Evolutionary conservation across 2,888 invertebrate species (phyloP), one percentile per base, ranked within the genome.

Genomic region (Junonia oenone): DNA sequence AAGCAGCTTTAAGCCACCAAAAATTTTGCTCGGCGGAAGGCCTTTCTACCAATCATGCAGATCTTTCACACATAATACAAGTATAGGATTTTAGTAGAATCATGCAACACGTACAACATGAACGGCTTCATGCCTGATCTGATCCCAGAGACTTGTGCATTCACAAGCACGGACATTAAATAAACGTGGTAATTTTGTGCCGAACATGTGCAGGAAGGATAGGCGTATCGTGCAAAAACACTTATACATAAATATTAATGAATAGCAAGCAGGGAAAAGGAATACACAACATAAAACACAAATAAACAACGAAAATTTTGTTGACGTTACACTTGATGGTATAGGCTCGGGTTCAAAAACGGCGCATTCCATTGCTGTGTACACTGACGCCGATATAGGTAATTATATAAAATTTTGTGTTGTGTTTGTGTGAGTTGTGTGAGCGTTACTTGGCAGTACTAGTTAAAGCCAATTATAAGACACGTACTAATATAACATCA

Each of bases 71-170:
- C 78, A 75, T 75, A 54, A 80, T 75, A 81, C 77, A 78, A 72
- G 70, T 79, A 68, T 75, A 80, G 75, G 71, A 77, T 75, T 79
- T 82, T 81, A 63, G 56, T 78, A 78, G 83, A 73, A 76, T 76
- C 90, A 90, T 90, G 89, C 90, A 89, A 85, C 84, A 89, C 87
- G 81, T 82, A 90, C 88, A 86, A 90, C 89, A 89, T 73, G 71
- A 71, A 87, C 81, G 87, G 87, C 87, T 51, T 76, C 86, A 88
- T 86, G 83, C 88, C 83, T 78, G 74, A 78, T 78, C 78, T 81
- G 72, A 74, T 75, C 73, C 74, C 75, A 75, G 81, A 86, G 75
- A 82, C 72, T 64, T 83, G 86, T 88, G 87, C 86, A 83, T 83
- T 79, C 79, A 81, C 84, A 87, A 85, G 87, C 88, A 88, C 89